Percentiles rank a stretch among this genome's conserved stretches.
Evolutionary conservation across 2,113 vertebrate genomes (phyloP).

Genomic region (Dolichallabes microphthalmus): DNA sequence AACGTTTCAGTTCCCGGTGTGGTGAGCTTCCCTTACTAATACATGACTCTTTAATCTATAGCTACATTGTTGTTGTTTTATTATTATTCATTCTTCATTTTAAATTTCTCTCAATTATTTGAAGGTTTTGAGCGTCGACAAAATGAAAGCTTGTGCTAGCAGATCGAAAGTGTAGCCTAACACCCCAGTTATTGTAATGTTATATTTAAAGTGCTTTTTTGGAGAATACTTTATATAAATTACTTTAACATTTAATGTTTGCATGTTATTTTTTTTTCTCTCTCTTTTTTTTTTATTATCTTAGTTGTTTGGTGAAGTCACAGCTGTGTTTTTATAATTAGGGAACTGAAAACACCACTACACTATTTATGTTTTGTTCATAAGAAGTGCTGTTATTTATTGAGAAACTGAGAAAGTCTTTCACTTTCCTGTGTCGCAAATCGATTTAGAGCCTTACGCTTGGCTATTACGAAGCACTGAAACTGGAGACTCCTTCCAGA

Average conservation of each 20-base stretch:
- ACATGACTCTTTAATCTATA: neutral
- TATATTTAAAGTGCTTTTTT: neutral
- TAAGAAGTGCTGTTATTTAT: neutral
- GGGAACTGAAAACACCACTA: neutral
- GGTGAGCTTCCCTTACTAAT: neutral
- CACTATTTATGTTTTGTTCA: neutral
- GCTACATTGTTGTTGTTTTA: neutral
- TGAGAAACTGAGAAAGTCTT: neutral
- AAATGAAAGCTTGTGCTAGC: too few species aligned
- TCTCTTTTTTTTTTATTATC: neutral
- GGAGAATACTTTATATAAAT: neutral
- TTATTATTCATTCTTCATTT: neutral
- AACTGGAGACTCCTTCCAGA: neutral
- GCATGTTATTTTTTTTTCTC: neutral
- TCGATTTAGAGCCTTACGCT: neutral
- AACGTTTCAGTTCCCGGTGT: neutral
- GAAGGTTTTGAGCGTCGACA: neutral
- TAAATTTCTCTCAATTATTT: neutral
- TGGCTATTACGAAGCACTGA: neutral
- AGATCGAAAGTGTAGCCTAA: neutral
- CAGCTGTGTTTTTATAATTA: neutral
- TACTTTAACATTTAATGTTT: neutral
- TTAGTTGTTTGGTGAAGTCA: too few species aligned
- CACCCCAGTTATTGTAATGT: neutral
- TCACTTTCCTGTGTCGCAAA: neutral